phyloP scores from a whole-genome alignment of 2,888 invertebrate species.

The Bruchidius siliquastri region DNA sequence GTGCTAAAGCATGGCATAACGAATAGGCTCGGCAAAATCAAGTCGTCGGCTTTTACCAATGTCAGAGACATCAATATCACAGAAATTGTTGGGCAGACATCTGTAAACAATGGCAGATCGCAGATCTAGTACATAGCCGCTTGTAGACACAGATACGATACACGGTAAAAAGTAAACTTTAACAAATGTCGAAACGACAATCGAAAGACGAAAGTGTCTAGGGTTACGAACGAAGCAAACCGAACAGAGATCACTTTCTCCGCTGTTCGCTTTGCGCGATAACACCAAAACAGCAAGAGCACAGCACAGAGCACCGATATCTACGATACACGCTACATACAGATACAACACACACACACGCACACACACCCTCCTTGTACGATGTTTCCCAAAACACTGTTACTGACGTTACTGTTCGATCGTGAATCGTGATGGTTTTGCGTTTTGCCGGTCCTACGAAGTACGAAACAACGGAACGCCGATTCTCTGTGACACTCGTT shows the following conservation, averaged over 20 bases:
- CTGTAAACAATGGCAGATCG: slow-evolving; percentile 21
- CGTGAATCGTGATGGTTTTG: neutral
- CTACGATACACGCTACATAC: neutral
- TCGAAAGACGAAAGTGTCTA: slow-evolving; percentile 22
- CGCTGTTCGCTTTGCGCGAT: slow-evolving; percentile 11
- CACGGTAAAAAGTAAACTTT: slow-evolving; percentile 15
- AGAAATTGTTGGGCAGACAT: slow-evolving; percentile 18
- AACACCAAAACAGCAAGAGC: slow-evolving; percentile 21
- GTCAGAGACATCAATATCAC: slow-evolving; percentile 16
- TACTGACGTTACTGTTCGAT: neutral
- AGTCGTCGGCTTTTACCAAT: neutral
- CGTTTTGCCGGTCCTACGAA: slow-evolving; percentile 5
- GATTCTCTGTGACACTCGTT: slow-evolving; percentile 2
- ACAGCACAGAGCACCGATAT: slow-evolving; percentile 19
- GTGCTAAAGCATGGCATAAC: slow-evolving; percentile 16
- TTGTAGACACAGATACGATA: slow-evolving; percentile 11
- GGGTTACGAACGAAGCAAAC: slow-evolving; percentile 18
- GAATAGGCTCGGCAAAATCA: neutral
- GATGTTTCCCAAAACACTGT: slow-evolving; percentile 33
- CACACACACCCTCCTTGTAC: slow-evolving; percentile 26
- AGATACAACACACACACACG: neutral
- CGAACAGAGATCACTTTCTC: slow-evolving; percentile 24
- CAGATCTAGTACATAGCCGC: slow-evolving; percentile 14
- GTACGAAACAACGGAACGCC: slow-evolving; percentile 7
- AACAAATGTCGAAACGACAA: slow-evolving; percentile 13